Evolutionary conservation across 1,140 invertebrate species (phyloP).

Genomic region (Alviniconcha marisindica): DNA sequence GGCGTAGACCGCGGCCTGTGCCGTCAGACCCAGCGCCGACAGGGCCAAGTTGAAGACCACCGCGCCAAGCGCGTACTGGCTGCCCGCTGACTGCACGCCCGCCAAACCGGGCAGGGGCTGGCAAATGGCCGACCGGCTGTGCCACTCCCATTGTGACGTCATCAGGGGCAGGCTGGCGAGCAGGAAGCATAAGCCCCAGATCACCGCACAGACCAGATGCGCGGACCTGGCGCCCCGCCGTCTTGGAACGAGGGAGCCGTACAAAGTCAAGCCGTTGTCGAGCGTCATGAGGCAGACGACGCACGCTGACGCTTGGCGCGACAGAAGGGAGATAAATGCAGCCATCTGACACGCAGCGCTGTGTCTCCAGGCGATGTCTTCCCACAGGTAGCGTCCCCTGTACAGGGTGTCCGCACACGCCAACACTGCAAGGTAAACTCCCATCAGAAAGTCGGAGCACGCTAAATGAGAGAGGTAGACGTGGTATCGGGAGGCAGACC

Average conservation of each 20-base stretch:
- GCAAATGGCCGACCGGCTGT: conserved; percentile 50
- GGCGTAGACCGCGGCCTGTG: conserved; percentile 51
- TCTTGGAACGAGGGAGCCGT: conserved; percentile 53
- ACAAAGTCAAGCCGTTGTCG: conserved; percentile 56
- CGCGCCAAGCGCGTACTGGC: conserved; percentile 49
- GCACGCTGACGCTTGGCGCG: conserved; percentile 58
- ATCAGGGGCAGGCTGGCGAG: conserved; percentile 46
- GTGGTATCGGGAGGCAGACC: conserved; percentile 14
- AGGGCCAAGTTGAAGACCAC: conserved; percentile 52
- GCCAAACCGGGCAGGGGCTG: conserved; percentile 54
- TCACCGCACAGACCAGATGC: background rate
- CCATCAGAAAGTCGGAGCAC: conserved; percentile 66
- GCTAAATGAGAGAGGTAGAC: conserved; percentile 58
- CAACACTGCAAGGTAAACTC: conserved; percentile 64
- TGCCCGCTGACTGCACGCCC: conserved; percentile 35
- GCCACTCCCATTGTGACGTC: conserved; percentile 52
- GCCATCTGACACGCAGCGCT: conserved; percentile 59
- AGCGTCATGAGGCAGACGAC: conserved; percentile 61
- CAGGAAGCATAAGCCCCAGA: conserved; percentile 46
- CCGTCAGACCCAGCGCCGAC: conserved; percentile 48
- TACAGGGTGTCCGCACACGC: conserved; percentile 56
- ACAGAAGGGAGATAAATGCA: conserved; percentile 59
- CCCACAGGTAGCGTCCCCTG: conserved; percentile 55
- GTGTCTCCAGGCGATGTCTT: conserved; percentile 56
- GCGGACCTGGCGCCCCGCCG: conserved; percentile 30